Evolutionary conservation across 1,140 invertebrate genomes (phyloP).

Genomic region (Diprion similis): DNA sequence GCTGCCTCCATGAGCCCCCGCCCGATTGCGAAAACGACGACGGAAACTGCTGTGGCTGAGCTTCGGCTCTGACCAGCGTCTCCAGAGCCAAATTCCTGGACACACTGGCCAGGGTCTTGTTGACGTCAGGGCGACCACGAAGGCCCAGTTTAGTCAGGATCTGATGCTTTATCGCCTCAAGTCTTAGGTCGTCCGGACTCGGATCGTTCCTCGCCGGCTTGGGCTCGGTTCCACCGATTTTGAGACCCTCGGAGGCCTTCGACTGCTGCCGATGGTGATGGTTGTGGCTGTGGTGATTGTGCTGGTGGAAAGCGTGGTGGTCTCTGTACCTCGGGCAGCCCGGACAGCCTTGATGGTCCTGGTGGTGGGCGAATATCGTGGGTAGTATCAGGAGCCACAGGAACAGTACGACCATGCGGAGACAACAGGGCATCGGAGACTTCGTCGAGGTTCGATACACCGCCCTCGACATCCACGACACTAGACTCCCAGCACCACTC

Average conservation of each 20-base stretch:
- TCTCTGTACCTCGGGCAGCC: slow-evolving; percentile 54
- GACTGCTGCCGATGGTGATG: slow-evolving; percentile 2
- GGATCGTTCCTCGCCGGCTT: slow-evolving; percentile 27
- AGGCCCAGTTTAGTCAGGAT: slow-evolving; percentile 78
- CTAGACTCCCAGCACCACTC: no score
- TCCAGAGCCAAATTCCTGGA: slow-evolving; percentile 74
- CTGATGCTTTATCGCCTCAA: slow-evolving; percentile 80
- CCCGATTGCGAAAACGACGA: slow-evolving; percentile 9
- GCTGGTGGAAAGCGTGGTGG: slow-evolving; percentile 31
- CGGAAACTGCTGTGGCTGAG: slow-evolving; percentile 42
- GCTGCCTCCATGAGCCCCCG: slow-evolving; percentile 3
- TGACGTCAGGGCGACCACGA: slow-evolving; percentile 73
- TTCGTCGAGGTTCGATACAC: no score
- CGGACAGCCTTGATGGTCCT: slow-evolving; percentile 50
- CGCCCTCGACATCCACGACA: no score
- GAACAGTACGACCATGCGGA: neutral
- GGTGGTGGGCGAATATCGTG: neutral
- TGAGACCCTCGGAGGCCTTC: neutral
- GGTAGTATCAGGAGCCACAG: neutral
- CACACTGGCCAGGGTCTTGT: slow-evolving; percentile 64
- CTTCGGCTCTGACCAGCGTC: slow-evolving; percentile 72
- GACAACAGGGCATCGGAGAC: neutral
- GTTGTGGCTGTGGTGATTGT: slow-evolving; percentile 41
- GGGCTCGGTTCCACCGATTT: neutral
- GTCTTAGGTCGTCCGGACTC: slow-evolving; percentile 65